phyloP scores from a whole-genome alignment of 2,113 vertebrate species.

The Xiphorhynchus elegans region DNA sequence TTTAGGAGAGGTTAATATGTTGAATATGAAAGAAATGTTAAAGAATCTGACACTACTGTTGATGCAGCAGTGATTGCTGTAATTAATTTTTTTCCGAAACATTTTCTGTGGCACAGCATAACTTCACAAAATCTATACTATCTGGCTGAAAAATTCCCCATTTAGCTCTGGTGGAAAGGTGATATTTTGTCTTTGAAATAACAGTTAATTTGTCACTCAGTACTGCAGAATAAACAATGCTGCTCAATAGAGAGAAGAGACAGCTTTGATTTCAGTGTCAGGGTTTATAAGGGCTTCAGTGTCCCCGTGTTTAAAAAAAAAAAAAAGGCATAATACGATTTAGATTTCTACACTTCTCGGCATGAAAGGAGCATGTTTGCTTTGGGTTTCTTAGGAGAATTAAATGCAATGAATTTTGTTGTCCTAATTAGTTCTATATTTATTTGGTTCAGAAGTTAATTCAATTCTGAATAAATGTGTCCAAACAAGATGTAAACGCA shows the following conservation, averaged over 20 bases:
- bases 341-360: not conserved
- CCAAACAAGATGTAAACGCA: not conserved
- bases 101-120: not conserved
- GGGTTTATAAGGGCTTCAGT: not conserved
- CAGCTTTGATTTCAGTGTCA: not conserved
- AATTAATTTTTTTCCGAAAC: conserved; percentile 12
- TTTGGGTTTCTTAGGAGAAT: not conserved
- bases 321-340: not conserved
- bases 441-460: not conserved
- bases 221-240: not conserved
- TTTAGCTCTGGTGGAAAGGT: not conserved
- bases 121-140: not conserved
- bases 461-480: not conserved
- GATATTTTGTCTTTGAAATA: not conserved
- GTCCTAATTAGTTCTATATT: not conserved
- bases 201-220: not conserved
- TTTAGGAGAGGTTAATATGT: not conserved
- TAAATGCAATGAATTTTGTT: not conserved
- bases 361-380: not conserved
- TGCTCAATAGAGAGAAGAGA: not conserved
- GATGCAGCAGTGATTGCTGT: not conserved
- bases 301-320: not conserved
- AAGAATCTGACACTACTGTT: not conserved
- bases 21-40: not conserved
- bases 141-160: not conserved